Percentiles rank a stretch among this genome's conserved stretches.
phyloP scores from a whole-genome alignment of 2,797 vertebrate genomes.

The Xiphophorus birchmanni region DNA sequence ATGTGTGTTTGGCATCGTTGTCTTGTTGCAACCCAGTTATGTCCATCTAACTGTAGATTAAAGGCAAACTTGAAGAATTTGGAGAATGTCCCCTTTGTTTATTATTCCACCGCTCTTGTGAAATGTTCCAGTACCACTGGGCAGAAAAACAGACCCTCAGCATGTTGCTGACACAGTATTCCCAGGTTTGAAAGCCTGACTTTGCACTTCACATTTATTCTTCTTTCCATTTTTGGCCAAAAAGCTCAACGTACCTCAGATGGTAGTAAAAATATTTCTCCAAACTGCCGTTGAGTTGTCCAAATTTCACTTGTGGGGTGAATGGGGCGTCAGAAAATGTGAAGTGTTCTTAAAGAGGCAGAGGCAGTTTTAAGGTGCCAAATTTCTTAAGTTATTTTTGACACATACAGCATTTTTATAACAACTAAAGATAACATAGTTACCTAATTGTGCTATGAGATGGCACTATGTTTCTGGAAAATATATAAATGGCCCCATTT shows the following conservation, averaged over 20 bases:
- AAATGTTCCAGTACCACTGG: neutral
- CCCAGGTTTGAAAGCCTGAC: neutral
- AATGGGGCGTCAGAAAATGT: too few species aligned
- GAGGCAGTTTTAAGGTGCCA: too few species aligned
- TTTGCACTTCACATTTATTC: neutral
- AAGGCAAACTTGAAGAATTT: neutral
- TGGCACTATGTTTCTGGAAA: too few species aligned
- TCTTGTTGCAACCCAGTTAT: neutral
- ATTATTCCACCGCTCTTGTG: neutral
- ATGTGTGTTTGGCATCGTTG: neutral
- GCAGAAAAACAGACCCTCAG: neutral
- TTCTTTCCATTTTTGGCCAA: neutral
- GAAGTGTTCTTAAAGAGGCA: too few species aligned
- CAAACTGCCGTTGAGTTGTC: neutral
- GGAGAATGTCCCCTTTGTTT: neutral
- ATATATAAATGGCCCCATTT: neutral
- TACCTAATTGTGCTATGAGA: too few species aligned
- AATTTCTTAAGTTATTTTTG: too few species aligned
- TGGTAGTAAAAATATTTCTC: neutral
- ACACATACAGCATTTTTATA: too few species aligned
- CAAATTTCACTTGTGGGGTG: neutral
- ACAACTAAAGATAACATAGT: too few species aligned
- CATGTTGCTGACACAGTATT: neutral
- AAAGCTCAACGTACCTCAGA: neutral
- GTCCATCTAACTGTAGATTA: neutral